phyloP scores from a whole-genome alignment of 1,140 invertebrate species.

The Lethocerus indicus region DNA sequence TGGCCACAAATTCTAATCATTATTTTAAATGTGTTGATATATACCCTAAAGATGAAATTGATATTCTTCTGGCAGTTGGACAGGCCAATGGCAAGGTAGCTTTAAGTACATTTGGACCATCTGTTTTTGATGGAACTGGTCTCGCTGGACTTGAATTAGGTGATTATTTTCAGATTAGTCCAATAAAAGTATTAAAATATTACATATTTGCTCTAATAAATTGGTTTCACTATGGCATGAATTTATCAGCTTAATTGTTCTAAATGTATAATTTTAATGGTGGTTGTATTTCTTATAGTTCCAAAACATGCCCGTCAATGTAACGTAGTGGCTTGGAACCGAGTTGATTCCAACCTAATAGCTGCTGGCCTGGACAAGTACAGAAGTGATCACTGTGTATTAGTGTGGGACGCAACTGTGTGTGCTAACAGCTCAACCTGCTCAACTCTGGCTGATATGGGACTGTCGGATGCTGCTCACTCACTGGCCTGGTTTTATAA shows the following conservation, averaged over 20 bases:
- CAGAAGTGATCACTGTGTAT: slow-evolving; percentile 59
- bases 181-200: no score
- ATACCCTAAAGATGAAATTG: slow-evolving; percentile 47
- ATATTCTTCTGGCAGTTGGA: slow-evolving; percentile 67
- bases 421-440: not conserved
- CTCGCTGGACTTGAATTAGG: slow-evolving; percentile 60
- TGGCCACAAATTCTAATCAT: slow-evolving; percentile 44
- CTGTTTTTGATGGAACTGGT: slow-evolving; percentile 41
- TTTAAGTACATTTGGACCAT: slow-evolving; percentile 59
- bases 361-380: slow-evolving; percentile 65
- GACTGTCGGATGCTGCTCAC: slow-evolving; percentile 62
- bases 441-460: slow-evolving; percentile 27
- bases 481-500: slow-evolving; percentile 72
- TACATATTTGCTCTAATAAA: no score
- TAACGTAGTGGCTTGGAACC: slow-evolving; percentile 78
- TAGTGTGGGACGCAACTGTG: slow-evolving; percentile 54
- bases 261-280: not conserved
- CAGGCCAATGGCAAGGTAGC: slow-evolving; percentile 71
- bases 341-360: slow-evolving; percentile 62
- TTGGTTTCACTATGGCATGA: no score
- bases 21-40: slow-evolving; percentile 65
- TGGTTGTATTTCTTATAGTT: slow-evolving; percentile 28
- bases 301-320: slow-evolving; percentile 67
- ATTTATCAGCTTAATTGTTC: no score
- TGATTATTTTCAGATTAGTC: slow-evolving; percentile 30